Conservation (phyloP, 1,140 invertebrate species). For the Sipha flava region DNA sequence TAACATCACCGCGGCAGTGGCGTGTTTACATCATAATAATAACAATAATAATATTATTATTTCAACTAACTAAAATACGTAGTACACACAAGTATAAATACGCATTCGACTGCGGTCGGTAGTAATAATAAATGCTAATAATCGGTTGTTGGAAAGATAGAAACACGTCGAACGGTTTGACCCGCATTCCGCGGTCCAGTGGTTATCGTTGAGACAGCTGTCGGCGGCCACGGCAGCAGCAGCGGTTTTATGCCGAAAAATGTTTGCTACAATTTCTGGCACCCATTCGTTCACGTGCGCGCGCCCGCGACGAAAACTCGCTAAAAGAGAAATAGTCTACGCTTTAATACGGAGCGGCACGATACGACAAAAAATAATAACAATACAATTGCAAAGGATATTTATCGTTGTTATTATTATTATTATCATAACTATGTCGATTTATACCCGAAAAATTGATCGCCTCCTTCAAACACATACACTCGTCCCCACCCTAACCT, state of each 20-base stretch:
- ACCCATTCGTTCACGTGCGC: not conserved
- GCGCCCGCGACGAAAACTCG: too few relatives aligned
- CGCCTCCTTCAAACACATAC: not conserved
- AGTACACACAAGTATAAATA: too few relatives aligned
- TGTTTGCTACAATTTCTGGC: not conserved
- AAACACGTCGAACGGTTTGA: conserved; percentile 27
- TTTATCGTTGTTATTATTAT: too few relatives aligned
- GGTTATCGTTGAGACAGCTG: not conserved
- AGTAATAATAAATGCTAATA: conserved; percentile 20
- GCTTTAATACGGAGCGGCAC: too few relatives aligned
- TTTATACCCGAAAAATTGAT: not conserved
- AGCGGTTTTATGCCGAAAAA: not conserved
- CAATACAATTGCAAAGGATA: not conserved
- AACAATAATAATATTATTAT: too few relatives aligned
- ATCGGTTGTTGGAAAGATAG: conserved; percentile 26
- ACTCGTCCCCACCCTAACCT: not conserved
- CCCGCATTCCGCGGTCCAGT: conserved; percentile 28
- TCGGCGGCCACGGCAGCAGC: too few relatives aligned
- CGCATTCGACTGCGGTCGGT: not conserved
- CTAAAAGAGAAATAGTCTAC: too few relatives aligned
- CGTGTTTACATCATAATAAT: too few relatives aligned
- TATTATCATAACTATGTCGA: not conserved
- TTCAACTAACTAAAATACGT: too few relatives aligned
- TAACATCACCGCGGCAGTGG: too few relatives aligned
- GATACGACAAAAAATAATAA: not conserved